Conservation (phyloP, 2,113 vertebrate species). For the Scomber japonicus region DNA sequence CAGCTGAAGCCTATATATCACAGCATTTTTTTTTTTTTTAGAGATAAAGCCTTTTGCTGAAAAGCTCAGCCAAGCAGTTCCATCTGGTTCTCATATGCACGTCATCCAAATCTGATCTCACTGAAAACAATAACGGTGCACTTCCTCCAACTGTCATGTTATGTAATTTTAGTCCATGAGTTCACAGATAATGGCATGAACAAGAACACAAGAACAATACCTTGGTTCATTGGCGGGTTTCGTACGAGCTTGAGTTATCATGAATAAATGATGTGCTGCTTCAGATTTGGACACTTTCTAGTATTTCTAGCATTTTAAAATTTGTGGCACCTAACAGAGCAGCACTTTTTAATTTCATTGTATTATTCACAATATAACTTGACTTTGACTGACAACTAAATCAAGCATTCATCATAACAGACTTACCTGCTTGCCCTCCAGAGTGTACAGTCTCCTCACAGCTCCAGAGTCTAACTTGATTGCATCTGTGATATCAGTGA, state of each 20-base stretch:
- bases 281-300: no score
- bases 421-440: constrained; percentile 97
- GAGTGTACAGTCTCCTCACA: constrained; percentile 94
- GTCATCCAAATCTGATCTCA: constrained; percentile 5
- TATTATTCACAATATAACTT: no score
- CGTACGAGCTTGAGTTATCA: neutral
- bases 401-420: neutral
- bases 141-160: constrained; percentile 16
- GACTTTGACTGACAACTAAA: neutral
- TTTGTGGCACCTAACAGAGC: no score
- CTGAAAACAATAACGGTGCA: constrained; percentile 26
- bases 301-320: no score
- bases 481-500: constrained; percentile 97
- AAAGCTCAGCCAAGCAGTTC: constrained; percentile 34
- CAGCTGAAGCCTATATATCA: constrained; percentile 70
- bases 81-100: constrained; percentile 59
- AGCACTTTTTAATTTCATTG: no score
- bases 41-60: constrained; percentile 51
- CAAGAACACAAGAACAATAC: neutral
- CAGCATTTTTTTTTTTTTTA: constrained; percentile 4
- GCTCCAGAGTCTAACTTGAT: constrained; percentile 97
- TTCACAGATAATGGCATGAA: constrained; percentile 1
- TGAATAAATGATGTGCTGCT: no score
- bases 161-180: neutral
- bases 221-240: neutral